A percentile compares a stretch with the other conserved stretches of the same genome.
These are phyloP conservation scores for Chirona hameri DNA, from an alignment of 2,888 invertebrate species.

Conservation along the genomic window DNA sequence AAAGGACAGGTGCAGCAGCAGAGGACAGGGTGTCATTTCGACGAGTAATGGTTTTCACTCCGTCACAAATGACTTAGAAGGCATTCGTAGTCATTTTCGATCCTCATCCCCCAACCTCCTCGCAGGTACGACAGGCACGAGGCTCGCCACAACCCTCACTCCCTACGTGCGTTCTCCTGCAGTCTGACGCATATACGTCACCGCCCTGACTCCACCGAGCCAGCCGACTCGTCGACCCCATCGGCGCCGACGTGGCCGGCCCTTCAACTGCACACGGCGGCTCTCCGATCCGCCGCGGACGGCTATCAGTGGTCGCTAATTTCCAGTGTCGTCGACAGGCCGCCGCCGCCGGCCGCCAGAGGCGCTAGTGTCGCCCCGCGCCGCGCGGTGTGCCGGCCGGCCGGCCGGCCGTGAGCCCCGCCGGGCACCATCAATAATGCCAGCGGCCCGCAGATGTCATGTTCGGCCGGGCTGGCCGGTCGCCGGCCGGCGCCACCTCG, in stretches of 20 bases:
- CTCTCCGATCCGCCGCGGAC: neutral
- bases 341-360: neutral
- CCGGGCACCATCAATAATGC: conserved; percentile 5
- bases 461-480: neutral
- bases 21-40: too few relatives aligned
- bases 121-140: too few relatives aligned
- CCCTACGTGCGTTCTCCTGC: too few relatives aligned
- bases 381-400: neutral
- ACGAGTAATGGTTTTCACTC: too few relatives aligned
- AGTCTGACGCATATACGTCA: neutral
- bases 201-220: neutral
- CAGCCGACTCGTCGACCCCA: neutral
- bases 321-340: neutral
- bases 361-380: neutral
- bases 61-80: too few relatives aligned
- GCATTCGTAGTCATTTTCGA: too few relatives aligned
- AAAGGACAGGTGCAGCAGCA: too few relatives aligned
- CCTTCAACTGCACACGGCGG: neutral
- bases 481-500: neutral
- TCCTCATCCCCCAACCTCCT: too few relatives aligned
- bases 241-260: neutral
- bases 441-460: conserved; percentile 9
- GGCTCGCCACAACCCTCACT: too few relatives aligned
- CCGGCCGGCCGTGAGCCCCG: neutral
- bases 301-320: neutral